These are phyloP conservation scores for Serinus canaria DNA, from an alignment of 2,113 vertebrate species.

Conservation along the genomic window DNA sequence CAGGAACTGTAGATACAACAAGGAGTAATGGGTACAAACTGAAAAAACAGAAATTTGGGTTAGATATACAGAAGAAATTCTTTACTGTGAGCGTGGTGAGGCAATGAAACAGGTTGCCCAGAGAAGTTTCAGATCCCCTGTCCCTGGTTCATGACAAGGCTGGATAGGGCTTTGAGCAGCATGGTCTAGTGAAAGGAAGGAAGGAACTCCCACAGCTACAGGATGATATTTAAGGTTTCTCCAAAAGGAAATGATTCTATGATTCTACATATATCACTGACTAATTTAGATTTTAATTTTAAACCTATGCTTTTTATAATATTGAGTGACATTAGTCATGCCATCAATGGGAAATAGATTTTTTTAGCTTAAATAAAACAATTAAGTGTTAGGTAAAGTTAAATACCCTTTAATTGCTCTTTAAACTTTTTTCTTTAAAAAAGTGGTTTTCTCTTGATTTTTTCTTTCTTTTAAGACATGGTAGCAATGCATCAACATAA, in stretches of 20 bases:
- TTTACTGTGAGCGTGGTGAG: background rate
- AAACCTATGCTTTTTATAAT: background rate
- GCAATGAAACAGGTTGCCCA: background rate
- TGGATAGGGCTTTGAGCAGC: background rate
- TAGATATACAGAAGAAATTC: background rate
- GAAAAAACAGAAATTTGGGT: background rate
- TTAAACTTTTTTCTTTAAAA: background rate
- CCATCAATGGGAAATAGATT: background rate
- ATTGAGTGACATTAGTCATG: background rate
- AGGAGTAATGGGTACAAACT: background rate
- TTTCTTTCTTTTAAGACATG: background rate
- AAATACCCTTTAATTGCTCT: background rate
- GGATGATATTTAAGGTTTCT: background rate
- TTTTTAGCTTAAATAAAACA: background rate
- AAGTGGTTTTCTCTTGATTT: background rate
- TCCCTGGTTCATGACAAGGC: background rate
- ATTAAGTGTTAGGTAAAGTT: background rate
- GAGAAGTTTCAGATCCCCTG: background rate
- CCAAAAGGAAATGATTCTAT: background rate
- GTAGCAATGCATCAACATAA: background rate
- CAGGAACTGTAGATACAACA: background rate
- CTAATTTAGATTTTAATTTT: background rate
- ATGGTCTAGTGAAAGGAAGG: background rate
- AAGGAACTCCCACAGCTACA: rapidly evolving
- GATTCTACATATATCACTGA: background rate